phyloP scores from a whole-genome alignment of 1,140 invertebrate genomes.

The Leucophenga varia region DNA sequence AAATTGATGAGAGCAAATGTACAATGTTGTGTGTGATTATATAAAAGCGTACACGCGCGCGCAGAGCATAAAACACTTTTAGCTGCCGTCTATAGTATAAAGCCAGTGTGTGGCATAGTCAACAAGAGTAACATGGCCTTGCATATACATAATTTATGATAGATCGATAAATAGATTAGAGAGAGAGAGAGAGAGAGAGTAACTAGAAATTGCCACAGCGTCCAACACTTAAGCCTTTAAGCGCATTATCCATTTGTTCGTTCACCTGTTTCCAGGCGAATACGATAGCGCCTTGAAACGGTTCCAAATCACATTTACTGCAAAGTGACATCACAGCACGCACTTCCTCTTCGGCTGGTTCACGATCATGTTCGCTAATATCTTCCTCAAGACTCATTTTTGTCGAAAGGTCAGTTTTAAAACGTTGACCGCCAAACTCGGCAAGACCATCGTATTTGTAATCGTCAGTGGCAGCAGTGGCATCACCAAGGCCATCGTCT shows the following conservation, averaged over 20 bases:
- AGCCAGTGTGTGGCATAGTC: too few species aligned
- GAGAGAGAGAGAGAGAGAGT: too few species aligned
- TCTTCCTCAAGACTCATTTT: conserved; percentile 50
- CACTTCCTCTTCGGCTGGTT: conserved; percentile 79
- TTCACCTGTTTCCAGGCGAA: conserved; percentile 68
- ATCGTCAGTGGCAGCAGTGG: conserved; percentile 3
- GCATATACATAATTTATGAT: neutral
- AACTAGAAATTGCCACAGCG: conserved; percentile 71
- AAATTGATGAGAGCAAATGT: conserved; percentile 1
- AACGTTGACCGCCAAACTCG: conserved; percentile 65
- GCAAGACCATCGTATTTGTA: conserved; percentile 63
- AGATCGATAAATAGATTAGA: too few species aligned
- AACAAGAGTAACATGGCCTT: too few species aligned
- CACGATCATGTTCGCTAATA: conserved; percentile 66
- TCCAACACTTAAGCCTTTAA: conserved; percentile 63
- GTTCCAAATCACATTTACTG: conserved; percentile 70
- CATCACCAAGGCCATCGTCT: conserved; percentile 61
- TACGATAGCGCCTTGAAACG: conserved; percentile 74
- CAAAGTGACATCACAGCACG: conserved; percentile 75
- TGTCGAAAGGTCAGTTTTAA: conserved; percentile 41
- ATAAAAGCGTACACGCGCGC: too few species aligned
- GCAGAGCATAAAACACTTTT: too few species aligned
- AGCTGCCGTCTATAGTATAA: too few species aligned
- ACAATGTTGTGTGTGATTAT: too few species aligned
- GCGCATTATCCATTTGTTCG: conserved; percentile 59